phyloP scores from a whole-genome alignment of 2,888 invertebrate species.

The Lasioglossum villosulum region DNA sequence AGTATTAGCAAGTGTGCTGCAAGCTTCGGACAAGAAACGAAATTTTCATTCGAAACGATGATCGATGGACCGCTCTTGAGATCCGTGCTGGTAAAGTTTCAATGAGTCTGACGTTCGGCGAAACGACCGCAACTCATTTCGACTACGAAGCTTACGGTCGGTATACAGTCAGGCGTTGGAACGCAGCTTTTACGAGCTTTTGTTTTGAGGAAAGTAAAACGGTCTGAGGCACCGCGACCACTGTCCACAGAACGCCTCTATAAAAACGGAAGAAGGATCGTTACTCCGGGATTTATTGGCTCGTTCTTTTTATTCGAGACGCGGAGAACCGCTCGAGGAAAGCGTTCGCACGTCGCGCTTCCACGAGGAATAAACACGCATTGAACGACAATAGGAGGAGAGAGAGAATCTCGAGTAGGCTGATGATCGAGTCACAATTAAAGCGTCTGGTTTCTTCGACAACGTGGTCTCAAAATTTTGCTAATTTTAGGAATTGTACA shows the following conservation, averaged over 20 bases:
- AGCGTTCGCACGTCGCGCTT: conserved; percentile 17
- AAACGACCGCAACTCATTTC: background rate
- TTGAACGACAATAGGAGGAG: conserved; percentile 16
- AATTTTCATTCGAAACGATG: background rate
- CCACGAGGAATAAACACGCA: conserved; percentile 20
- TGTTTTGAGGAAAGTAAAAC: conserved; percentile 32
- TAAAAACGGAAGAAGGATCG: conserved; percentile 55
- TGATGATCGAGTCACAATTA: background rate
- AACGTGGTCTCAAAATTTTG: background rate
- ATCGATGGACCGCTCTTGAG: background rate
- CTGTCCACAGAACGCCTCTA: conserved; percentile 36
- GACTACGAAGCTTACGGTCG: background rate
- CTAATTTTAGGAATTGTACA: no score
- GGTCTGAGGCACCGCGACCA: conserved; percentile 7
- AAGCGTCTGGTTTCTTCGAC: background rate
- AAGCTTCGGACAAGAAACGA: background rate
- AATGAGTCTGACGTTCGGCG: background rate
- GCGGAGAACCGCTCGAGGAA: background rate
- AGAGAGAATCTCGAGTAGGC: no score
- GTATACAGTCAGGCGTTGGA: conserved; percentile 13
- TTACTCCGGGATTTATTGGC: conserved; percentile 55
- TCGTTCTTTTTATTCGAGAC: conserved; percentile 49
- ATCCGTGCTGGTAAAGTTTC: background rate
- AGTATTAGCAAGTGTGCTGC: background rate
- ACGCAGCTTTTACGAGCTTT: conserved; percentile 33